These are phyloP conservation scores for Campaea margaritaria DNA, from an alignment of 2,888 invertebrate genomes.

Conservation along the genomic window DNA sequence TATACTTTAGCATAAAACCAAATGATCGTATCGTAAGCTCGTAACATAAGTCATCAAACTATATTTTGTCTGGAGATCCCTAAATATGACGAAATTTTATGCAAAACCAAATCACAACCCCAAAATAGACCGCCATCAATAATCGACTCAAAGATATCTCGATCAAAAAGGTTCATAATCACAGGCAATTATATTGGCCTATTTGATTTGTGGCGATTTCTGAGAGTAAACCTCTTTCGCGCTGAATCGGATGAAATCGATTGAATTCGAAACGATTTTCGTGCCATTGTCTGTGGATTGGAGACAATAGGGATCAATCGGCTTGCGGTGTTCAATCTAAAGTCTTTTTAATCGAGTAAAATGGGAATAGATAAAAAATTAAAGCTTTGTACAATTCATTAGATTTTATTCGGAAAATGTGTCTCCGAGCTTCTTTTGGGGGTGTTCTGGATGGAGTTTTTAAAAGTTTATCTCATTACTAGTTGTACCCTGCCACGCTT, in stretches of 20 bases:
- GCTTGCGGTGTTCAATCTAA: slow-evolving; percentile 18
- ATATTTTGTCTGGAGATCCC: too few relatives aligned
- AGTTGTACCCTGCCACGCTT: too few relatives aligned
- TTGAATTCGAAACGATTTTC: slow-evolving; percentile 54
- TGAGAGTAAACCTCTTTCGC: slow-evolving; percentile 77
- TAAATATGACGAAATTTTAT: background rate
- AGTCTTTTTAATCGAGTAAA: background rate
- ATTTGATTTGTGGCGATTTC: slow-evolving; percentile 77
- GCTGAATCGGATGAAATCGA: slow-evolving; percentile 80
- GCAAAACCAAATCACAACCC: slow-evolving; percentile 43
- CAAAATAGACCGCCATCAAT: slow-evolving; percentile 52
- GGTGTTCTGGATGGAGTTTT: too few relatives aligned
- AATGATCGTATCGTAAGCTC: too few relatives aligned
- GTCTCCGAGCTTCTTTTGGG: too few relatives aligned
- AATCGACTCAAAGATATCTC: slow-evolving; percentile 50
- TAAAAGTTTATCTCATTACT: too few relatives aligned
- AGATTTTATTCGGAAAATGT: too few relatives aligned
- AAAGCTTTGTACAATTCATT: too few relatives aligned
- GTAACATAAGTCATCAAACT: too few relatives aligned
- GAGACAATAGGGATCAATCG: slow-evolving; percentile 74
- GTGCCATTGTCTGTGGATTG: slow-evolving; percentile 39
- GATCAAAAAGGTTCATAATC: slow-evolving; percentile 57
- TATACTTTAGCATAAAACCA: too few relatives aligned
- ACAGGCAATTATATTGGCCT: slow-evolving; percentile 68
- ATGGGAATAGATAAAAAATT: background rate